These are phyloP conservation scores for Lucifuga dentata DNA, from an alignment of 2,113 vertebrate species.

Conservation along the genomic window DNA sequence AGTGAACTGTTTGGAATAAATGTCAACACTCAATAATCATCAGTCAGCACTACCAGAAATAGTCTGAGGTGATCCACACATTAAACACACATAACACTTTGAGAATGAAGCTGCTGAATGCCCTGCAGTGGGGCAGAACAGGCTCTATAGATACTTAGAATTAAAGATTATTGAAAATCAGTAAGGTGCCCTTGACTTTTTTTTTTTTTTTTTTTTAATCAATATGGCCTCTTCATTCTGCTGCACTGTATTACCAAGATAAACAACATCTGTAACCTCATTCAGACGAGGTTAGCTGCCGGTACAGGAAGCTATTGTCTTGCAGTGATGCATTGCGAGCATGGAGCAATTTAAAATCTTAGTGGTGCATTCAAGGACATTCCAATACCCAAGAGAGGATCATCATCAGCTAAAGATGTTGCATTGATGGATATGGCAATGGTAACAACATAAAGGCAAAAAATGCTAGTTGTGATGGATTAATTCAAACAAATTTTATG, in stretches of 20 bases:
- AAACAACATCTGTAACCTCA: no score
- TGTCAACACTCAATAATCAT: conserved; percentile 52
- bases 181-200: conserved; percentile 13
- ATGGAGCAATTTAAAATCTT: no score
- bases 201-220: no score
- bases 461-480: background rate
- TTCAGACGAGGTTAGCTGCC: no score
- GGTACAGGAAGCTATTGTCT: no score
- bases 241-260: no score
- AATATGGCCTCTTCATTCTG: no score
- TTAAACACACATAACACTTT: background rate
- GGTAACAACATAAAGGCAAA: background rate
- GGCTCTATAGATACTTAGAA: background rate
- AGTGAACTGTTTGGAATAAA: conserved; percentile 47
- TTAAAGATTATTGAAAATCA: conserved; percentile 26
- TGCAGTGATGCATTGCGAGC: no score
- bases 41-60: conserved; percentile 5
- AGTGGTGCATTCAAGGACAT: no score
- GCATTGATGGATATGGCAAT: no score
- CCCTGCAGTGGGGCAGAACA: background rate
- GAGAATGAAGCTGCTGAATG: background rate
- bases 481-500: no score
- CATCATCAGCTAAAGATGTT: background rate
- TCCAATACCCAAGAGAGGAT: background rate
- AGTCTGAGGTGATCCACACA: conserved; percentile 8